Conservation (phyloP, 30 jellyfish, hydroid and myxozoan genomes). For the Pelagia noctiluca region DNA sequence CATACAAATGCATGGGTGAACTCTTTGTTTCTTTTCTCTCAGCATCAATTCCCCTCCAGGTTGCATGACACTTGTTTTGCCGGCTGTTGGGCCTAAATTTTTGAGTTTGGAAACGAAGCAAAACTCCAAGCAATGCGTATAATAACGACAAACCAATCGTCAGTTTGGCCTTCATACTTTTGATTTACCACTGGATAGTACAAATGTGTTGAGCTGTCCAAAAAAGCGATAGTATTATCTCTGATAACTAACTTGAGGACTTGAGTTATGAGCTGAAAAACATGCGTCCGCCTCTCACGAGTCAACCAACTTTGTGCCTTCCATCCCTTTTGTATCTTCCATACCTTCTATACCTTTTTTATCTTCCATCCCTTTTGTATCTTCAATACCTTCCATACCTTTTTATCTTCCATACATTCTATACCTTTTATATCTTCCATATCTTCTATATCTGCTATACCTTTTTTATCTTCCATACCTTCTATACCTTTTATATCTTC, state of each 20-base stretch:
- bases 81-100: background rate
- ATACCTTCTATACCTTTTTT: no score
- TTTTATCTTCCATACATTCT: no score
- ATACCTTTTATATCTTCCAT: no score
- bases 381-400: no score
- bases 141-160: no score
- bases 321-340: no score
- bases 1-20: background rate
- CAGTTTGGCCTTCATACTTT: no score
- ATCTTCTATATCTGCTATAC: no score
- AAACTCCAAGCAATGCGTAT: constrained; percentile 43
- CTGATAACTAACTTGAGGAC: constrained; percentile 20
- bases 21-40: background rate
- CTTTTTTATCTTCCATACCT: no score
- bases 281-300: constrained; percentile 24
- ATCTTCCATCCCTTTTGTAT: no score
- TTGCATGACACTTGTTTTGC: background rate
- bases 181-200: constrained; percentile 24
- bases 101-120: constrained; percentile 3
- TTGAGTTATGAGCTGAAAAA: constrained; percentile 35
- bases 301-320: no score
- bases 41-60: constrained; percentile 1
- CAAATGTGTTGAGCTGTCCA: constrained; percentile 45
- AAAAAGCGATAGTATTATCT: constrained; percentile 32
- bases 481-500: no score